Evolutionary conservation across 2,797 vertebrate genomes (phyloP), one percentile per base, ranked within the genome.

Genomic region (Discoglossus pictus): DNA sequence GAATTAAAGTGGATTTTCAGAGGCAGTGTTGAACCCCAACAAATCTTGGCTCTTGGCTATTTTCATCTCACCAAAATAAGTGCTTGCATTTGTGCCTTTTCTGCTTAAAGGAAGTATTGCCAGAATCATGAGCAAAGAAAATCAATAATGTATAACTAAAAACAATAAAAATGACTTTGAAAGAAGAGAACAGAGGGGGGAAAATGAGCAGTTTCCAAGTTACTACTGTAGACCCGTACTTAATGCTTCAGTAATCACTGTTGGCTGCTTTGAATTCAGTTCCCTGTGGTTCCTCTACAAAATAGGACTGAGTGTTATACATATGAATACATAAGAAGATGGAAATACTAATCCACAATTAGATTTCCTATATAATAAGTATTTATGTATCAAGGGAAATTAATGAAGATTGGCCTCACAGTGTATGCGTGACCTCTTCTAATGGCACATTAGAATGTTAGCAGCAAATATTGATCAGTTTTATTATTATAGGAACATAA

Each of bases 271-370:
- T 11, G 17, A 16, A 40, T 34, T 15, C 34, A 16, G 35, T 16
- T 51, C 61, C 44, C 20, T 18, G 13, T 43, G 38, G 47, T 10
- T 25, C 17, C 13, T 12, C 36, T 23, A 9, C 25, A 15, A 58
- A 64, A 52, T 35, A 58, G 36, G 36, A 27, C 21, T 34, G 68
- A 50, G 58, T 51, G 64, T 61, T 43, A 42, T 10, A 50, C 11
- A 36, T 16, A 63, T 46, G 23, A 54, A 38, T 11, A 15, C 23
- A 50, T 42, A 15, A 7, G 39, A 11, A 27, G 16, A 43, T 50
- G 23, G 15, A 25, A 51, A 56, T 34, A 18, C 31, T 23, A 46
- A 55, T 34, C 16, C 15, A 46, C 25, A 35, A 18, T 36, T 25
- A 25, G 27, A 13, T 15, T 31, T 35, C 44, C 52, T 24, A 35